Conservation (phyloP, 2,113 vertebrate species). For the Vanacampus margaritifer region DNA sequence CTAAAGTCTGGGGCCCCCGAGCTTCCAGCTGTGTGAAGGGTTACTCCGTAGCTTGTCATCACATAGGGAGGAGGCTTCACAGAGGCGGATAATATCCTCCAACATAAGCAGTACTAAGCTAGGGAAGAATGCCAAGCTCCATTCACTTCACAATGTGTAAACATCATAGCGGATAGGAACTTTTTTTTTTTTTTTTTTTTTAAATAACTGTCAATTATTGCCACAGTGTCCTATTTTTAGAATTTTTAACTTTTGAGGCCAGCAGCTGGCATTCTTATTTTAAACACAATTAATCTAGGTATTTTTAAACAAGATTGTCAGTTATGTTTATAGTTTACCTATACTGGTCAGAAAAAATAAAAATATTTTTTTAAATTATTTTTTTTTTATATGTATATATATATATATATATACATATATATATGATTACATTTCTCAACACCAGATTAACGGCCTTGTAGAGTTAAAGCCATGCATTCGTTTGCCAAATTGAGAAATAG, state of each 20-base stretch:
- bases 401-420: no score
- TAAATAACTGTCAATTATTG: slow-evolving; percentile 1
- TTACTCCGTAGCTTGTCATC: slow-evolving; percentile 67
- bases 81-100: slow-evolving; percentile 43
- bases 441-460: slow-evolving; percentile 28
- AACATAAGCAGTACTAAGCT: slow-evolving; percentile 24
- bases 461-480: neutral
- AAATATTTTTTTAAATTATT: no score
- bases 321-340: neutral
- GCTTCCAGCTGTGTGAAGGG: slow-evolving; percentile 64
- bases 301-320: no score
- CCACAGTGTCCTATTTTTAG: neutral
- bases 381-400: neutral
- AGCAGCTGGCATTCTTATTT: neutral
- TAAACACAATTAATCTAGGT: neutral
- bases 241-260: neutral
- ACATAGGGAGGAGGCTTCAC: slow-evolving; percentile 55
- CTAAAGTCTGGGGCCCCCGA: slow-evolving; percentile 58
- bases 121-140: slow-evolving; percentile 9
- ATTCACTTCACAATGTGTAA: neutral
- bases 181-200: neutral
- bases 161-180: neutral
- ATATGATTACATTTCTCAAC: no score
- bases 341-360: neutral
- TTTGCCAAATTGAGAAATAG: slow-evolving; percentile 19